Base-by-base conservation (phyloP, 92 coral and sea anemone species). In the Paramuricea clavata region DNA sequence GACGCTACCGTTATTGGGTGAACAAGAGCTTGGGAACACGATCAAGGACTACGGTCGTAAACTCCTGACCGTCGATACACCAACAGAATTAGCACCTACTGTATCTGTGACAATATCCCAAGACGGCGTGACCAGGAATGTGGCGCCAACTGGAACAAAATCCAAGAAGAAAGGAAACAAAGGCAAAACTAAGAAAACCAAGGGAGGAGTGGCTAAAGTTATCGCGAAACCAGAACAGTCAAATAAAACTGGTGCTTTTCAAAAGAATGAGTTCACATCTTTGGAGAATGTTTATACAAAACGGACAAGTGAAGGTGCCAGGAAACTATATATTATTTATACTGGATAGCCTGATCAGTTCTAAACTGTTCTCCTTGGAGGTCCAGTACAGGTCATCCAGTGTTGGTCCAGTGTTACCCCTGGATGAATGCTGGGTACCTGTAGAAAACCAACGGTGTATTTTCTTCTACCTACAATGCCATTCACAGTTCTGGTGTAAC, bases 11-110 rank as follows among this genome's bases (percentile, higher is more conserved):
- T 80, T 76, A 84, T 94, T 93, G 95, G 92, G 92, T 19, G 98
- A 95, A 60, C 89, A 87, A 32, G 91, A 88, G 35, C 82, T 95
- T 23, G 89, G 95, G 16, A 93, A 92, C 25, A 93, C 96, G 30
- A 91, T 96, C 67, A 87, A 90, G 39, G 99, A 96, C 77, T 91
- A 88, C 21, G 98, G 99, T 19, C 93, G 92, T 78, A 96, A 93
- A 86, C 92, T 94, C 92, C 72, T 96, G 30, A 81, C 89, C 89
- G 86, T 93, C 16, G 99, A 94, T 49, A 89, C 99, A 22, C 95
- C 98, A 2, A 94, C 98, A 10, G 98, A 95, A 50, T 91, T 94
- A 50, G 89, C 93, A 5, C 90, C 93, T 0, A 28, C 72, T 33
- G 34, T 65, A 33, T 65, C 39, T 28, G 4, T 26, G 72, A 65